Evolutionary conservation across 2,113 vertebrate genomes (phyloP).

Genomic region (Solea senegalensis): DNA sequence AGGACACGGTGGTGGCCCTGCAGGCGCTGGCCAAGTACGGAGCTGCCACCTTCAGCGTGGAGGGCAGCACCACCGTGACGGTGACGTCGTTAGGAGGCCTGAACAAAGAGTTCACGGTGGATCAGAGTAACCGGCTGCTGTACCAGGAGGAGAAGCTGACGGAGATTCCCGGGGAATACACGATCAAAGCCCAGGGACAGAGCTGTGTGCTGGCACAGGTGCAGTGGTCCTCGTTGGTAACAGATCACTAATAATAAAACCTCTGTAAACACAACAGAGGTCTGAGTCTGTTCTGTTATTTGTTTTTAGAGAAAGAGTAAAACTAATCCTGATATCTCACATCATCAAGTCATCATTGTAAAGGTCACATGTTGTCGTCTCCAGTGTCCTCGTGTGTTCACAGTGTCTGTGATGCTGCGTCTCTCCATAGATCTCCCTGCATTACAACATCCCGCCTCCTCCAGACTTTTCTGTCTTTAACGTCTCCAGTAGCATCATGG

Average conservation of each 20-base stretch:
- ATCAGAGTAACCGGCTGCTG: constrained; percentile 82
- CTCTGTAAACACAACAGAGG: no score
- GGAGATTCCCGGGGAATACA: constrained; percentile 79
- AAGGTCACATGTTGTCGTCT: no score
- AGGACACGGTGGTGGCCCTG: constrained; percentile 91
- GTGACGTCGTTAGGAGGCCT: constrained; percentile 76
- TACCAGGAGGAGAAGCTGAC: constrained; percentile 82
- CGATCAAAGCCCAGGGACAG: constrained; percentile 72
- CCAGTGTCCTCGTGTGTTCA: no score
- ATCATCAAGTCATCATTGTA: no score
- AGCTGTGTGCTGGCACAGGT: constrained; percentile 86
- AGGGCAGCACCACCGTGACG: constrained; percentile 65
- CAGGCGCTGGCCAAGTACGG: constrained; percentile 88
- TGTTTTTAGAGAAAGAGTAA: no score
- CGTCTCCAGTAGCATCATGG: constrained; percentile 45
- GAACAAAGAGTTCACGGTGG: constrained; percentile 78
- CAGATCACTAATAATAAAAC: no score
- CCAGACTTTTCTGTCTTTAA: constrained; percentile 68
- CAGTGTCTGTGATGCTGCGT: neutral
- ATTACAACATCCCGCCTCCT: constrained; percentile 80
- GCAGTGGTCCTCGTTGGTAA: neutral
- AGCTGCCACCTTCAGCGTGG: constrained; percentile 64
- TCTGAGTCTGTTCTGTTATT: no score
- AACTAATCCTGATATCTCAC: no score
- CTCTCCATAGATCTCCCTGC: constrained; percentile 73